Conservation (phyloP, 2,888 invertebrate genomes). For the Tupiocoris notatus region DNA sequence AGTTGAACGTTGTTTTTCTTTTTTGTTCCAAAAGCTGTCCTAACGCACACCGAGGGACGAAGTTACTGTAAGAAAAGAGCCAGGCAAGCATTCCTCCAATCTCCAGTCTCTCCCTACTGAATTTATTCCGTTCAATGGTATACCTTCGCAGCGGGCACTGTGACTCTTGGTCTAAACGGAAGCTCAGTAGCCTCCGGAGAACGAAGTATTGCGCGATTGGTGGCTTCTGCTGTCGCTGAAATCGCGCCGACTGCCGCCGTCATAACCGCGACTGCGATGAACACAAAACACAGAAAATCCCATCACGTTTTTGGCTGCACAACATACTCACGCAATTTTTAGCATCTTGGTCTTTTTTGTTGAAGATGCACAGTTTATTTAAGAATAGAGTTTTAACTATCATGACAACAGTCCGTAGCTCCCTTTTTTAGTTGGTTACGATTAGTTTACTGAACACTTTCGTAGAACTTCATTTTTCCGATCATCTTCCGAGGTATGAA, state of each 20-base stretch:
- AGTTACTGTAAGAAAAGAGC: neutral
- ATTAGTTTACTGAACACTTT: too few species aligned
- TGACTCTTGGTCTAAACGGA: neutral
- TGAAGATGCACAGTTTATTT: too few species aligned
- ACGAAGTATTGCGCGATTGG: slow-evolving; percentile 15
- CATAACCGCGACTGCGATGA: slow-evolving; percentile 38
- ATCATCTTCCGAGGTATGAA: too few species aligned
- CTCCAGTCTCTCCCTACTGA: neutral
- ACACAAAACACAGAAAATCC: slow-evolving; percentile 16
- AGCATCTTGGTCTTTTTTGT: neutral
- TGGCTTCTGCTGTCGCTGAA: slow-evolving; percentile 51
- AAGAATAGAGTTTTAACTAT: too few species aligned
- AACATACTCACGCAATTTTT: neutral
- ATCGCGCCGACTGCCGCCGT: slow-evolving; percentile 49
- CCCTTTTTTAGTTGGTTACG: too few species aligned
- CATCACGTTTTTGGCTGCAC: neutral
- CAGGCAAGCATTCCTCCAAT: neutral
- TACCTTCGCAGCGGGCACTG: neutral
- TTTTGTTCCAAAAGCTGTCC: too few species aligned
- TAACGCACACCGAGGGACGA: neutral
- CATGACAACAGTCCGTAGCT: too few species aligned
- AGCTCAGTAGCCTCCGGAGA: slow-evolving; percentile 35
- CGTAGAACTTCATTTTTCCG: too few species aligned
- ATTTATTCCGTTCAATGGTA: neutral
- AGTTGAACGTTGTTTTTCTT: neutral